A percentile compares a stretch with the other conserved stretches of the same genome.
phyloP scores from a whole-genome alignment of 37 sponge, comb jelly and placozoan species.

The Diacarnus erythraeanus region DNA sequence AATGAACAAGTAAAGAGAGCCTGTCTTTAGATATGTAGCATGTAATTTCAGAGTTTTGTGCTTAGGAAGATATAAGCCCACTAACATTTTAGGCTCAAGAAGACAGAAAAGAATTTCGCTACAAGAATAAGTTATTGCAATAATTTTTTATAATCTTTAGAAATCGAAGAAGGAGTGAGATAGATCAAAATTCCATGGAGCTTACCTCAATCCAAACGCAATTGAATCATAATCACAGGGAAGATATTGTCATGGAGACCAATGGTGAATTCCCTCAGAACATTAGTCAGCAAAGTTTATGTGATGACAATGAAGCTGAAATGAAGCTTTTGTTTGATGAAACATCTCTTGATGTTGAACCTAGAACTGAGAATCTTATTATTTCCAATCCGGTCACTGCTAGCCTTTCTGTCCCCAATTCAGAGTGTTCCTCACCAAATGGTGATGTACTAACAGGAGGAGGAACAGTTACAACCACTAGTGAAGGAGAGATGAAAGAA shows the following conservation, averaged over 20 bases:
- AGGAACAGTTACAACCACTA: not conserved
- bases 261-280: too few relatives aligned
- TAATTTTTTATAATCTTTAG: not conserved
- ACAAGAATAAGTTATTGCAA: too few relatives aligned
- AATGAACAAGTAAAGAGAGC: conserved; percentile 16
- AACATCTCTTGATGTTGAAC: not conserved
- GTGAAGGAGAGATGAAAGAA: not conserved
- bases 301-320: not conserved
- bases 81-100: too few relatives aligned
- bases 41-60: too few relatives aligned
- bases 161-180: conserved; percentile 11
- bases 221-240: not conserved
- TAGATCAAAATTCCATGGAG: not conserved
- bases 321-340: not conserved
- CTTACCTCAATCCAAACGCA: not conserved
- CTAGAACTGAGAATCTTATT: not conserved
- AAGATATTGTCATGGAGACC: too few relatives aligned
- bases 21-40: not conserved
- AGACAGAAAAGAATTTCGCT: too few relatives aligned
- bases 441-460: not conserved
- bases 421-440: too few relatives aligned
- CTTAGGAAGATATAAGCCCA: too few relatives aligned
- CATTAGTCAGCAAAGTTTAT: too few relatives aligned
- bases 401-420: not conserved
- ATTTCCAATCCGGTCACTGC: not conserved